Base-by-base conservation (phyloP, 2,888 invertebrate genomes). In the Metellina segmentata region DNA sequence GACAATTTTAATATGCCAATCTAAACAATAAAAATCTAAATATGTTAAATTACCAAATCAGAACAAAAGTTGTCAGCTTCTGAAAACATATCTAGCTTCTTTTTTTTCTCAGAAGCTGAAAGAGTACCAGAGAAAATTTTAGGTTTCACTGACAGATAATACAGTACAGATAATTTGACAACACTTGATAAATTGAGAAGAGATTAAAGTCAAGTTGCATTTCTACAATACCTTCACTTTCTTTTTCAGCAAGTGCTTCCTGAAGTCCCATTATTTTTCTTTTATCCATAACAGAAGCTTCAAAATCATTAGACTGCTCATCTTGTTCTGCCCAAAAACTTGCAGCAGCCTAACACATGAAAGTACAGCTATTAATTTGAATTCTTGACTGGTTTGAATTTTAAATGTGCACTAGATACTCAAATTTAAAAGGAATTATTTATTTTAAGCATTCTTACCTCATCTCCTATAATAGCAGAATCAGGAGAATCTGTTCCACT, bases 61-160 rank as follows among this genome's bases (percentile, higher is more conserved):
- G 97, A 96, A 71, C 97, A 96, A 94, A 98, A 97, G 95, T 97
- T 97, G 94, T 98, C 97, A 93, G 97, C 97, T 94, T 98, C 98
- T 8, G 95, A 94, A 71, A 98, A 98, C 95, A 98, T 95, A 91
- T 95, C 95, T n/a, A 93, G 81, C 79, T 93, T 93, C 75, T 93
- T 93, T 89, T 95, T 94, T 5, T 95, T 94, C 19, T 93, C 93
- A 13, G 92, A 72, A 71, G 48, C 92, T 92, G 48, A 20, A 78
- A 81, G 16, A 70, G n/a, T 52, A n/a, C n/a, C n/a, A 75, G 7
- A 52, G n/a, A 51, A 79, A n/a, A 53, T 19, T 72, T 20, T 13
- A 69, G 4, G 9, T 19, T 8, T 72, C 5, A 72, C 9, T n/a
- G 19, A 72, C 19, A 72, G 6, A 72, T 72, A n/a, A 6, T 48